These are phyloP conservation scores for Glareola pratincola DNA, from an alignment of 2,113 vertebrate genomes.

Conservation along the genomic window DNA sequence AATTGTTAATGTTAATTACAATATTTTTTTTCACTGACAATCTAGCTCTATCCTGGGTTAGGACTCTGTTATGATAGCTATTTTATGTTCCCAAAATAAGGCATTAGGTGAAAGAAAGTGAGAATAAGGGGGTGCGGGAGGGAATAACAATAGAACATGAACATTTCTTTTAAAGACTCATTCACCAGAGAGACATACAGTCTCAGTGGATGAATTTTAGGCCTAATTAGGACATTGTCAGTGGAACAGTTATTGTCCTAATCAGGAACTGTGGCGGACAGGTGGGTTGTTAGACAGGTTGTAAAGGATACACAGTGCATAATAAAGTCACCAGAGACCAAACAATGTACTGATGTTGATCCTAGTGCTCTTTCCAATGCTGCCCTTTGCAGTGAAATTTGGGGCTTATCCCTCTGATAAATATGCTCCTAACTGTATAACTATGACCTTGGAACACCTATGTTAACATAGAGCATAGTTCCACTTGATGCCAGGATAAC, in stretches of 20 bases:
- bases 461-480: not conserved
- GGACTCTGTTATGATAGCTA: not conserved
- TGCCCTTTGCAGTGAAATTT: conserved; percentile 1
- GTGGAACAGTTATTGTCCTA: conserved; percentile 33
- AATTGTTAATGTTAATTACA: not conserved
- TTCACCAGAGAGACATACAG: not conserved
- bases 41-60: not conserved
- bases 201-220: conserved; percentile 37
- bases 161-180: not conserved
- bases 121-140: not conserved
- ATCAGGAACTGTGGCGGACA: conserved; percentile 46
- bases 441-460: not conserved
- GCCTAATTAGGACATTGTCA: conserved; percentile 44
- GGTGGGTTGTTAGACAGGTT: conserved; percentile 24
- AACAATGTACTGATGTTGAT: not conserved
- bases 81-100: not conserved
- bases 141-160: not conserved
- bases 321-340: conserved; percentile 54
- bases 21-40: not conserved
- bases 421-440: not conserved
- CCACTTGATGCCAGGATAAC: not conserved
- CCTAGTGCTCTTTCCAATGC: not conserved
- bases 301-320: not conserved
- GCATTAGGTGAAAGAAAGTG: not conserved
- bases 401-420: not conserved